These are phyloP conservation scores for Sylvia atricapilla DNA, from an alignment of 2,113 vertebrate genomes.

Conservation along the genomic window DNA sequence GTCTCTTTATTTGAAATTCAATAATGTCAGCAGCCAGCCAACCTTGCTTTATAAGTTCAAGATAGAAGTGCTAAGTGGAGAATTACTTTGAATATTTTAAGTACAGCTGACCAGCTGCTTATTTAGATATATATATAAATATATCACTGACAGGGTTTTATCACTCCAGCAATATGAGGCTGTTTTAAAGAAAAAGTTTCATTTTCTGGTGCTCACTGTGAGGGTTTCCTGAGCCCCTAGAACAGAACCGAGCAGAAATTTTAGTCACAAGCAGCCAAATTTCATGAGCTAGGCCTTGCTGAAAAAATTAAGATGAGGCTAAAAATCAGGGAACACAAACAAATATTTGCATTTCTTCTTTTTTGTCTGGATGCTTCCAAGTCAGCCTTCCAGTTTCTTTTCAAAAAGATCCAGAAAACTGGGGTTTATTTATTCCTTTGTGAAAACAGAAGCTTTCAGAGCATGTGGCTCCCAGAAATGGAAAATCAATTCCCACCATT, in stretches of 20 bases:
- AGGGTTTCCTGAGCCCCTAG: background rate
- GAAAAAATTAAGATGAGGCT: background rate
- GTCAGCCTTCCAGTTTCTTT: background rate
- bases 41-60: conserved; percentile 2
- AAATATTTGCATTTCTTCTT: background rate
- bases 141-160: background rate
- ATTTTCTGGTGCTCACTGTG: background rate
- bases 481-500: background rate
- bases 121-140: background rate
- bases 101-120: conserved; percentile 36
- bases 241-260: background rate
- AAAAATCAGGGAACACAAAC: background rate
- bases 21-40: conserved; percentile 33
- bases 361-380: background rate
- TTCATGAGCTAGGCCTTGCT: background rate
- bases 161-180: background rate
- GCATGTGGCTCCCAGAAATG: background rate
- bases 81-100: conserved; percentile 52
- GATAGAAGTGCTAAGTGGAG: conserved; percentile 11
- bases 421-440: background rate
- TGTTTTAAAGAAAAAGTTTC: background rate
- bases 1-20: conserved; percentile 31
- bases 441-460: background rate
- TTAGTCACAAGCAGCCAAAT: background rate
- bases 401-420: background rate